Conservation (phyloP, 2,888 invertebrate species). For the Nomada goodeniana region DNA sequence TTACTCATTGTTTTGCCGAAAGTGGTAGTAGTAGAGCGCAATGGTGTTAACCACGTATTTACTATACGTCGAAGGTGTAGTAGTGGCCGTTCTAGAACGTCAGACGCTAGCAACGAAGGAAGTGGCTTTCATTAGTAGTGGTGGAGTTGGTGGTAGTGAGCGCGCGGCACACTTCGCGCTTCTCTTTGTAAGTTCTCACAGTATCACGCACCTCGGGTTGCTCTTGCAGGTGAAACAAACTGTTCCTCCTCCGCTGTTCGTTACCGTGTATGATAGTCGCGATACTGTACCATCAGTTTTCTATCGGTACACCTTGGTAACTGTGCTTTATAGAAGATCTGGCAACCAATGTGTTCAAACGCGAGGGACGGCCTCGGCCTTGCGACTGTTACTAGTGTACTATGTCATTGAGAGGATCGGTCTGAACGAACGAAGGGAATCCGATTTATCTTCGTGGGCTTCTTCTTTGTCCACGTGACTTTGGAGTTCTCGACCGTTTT, state of each 20-base stretch:
- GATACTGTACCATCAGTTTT: neutral
- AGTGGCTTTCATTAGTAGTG: conserved; percentile 59
- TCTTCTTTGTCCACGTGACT: conserved; percentile 34
- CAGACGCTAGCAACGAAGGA: conserved; percentile 63
- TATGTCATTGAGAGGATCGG: conserved; percentile 36
- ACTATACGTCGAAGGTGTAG: conserved; percentile 53
- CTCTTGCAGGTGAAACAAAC: conserved; percentile 60
- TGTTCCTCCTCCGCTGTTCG: conserved; percentile 24
- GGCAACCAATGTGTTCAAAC: conserved; percentile 37
- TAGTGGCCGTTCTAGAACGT: conserved; percentile 61
- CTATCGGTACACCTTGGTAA: neutral
- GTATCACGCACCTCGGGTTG: conserved; percentile 61
- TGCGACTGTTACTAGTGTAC: conserved; percentile 44
- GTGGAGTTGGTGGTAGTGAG: conserved; percentile 50
- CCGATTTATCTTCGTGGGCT: conserved; percentile 14
- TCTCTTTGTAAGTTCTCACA: conserved; percentile 67
- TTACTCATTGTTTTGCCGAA: conserved; percentile 64
- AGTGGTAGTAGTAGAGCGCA: conserved; percentile 56
- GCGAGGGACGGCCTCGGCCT: conserved; percentile 51
- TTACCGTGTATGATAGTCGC: conserved; percentile 6
- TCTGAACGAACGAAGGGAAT: conserved; percentile 21
- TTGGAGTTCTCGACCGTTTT: neutral
- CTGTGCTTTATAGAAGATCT: conserved; percentile 15
- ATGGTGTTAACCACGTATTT: conserved; percentile 67
- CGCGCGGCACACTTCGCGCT: conserved; percentile 66